Conservation (phyloP, 2,797 vertebrate species). For the Smutsia gigantea region DNA sequence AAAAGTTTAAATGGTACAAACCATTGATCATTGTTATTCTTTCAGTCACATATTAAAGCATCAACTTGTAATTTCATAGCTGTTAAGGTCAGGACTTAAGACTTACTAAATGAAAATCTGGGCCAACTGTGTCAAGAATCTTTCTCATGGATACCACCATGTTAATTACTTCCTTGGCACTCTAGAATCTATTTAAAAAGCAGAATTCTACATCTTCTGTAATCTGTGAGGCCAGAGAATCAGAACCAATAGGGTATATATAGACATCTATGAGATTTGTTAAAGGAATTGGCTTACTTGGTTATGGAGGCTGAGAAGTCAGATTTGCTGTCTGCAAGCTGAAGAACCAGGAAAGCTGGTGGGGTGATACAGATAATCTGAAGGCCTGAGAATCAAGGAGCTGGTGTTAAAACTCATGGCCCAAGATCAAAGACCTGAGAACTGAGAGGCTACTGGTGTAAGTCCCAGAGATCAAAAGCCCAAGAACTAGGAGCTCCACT, state of each 20-base stretch:
- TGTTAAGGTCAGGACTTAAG: background rate
- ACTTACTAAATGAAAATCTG: constrained; percentile 21
- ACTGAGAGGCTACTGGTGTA: background rate
- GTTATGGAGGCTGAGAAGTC: background rate
- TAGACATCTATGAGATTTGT: background rate
- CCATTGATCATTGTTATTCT: constrained; percentile 31
- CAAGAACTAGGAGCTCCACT: background rate
- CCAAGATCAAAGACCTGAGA: background rate
- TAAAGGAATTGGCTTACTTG: background rate
- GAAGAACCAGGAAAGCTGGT: background rate
- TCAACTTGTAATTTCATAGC: constrained; percentile 7
- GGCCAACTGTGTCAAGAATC: background rate
- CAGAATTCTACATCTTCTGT: background rate
- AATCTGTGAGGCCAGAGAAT: background rate
- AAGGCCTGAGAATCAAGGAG: background rate
- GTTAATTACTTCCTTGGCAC: background rate
- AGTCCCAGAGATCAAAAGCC: background rate
- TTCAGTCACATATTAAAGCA: background rate
- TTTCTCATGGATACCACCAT: background rate
- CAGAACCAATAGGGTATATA: background rate
- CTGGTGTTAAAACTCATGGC: background rate
- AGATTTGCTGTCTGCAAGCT: background rate
- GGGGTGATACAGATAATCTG: background rate
- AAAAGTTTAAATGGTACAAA: constrained; percentile 53
- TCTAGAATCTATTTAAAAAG: background rate